Base-by-base conservation (phyloP, 2,888 invertebrate genomes). In the Coelopa pilipes region DNA sequence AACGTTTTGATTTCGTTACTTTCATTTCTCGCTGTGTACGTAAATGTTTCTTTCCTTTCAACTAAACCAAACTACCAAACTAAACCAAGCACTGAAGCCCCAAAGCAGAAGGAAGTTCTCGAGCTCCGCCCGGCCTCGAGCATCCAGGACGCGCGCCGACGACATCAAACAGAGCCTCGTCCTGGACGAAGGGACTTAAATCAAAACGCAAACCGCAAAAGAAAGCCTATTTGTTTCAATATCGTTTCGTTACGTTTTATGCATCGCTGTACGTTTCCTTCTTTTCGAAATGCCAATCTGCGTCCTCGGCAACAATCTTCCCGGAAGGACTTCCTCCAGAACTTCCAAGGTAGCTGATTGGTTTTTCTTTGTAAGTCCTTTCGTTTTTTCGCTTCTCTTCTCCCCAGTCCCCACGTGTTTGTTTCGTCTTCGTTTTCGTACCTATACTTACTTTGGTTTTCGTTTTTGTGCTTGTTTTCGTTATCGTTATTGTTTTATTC, bases 351-450 rank as follows among this genome's bases (percentile, higher is more conserved):
- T 81, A 78, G 81, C 81, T 77, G 83, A 81, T 81, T 85, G 84
- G 84, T 84, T 86, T 81, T 81, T 82, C 79, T 82, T 85, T 82
- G 86, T 86, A 85, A 85, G 85, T 86, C 80, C 82, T 79, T 62
- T 34, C 70, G 73, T 53, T 59, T n/a, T 17, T 72, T 73, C 45
- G 17, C 84, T 80, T 82, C 79, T 59, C 50, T 74, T 12, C 19
- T 5, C 57, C 19, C 10, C 13, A 3, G n/a, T 15, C 13, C n/a
- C 34, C 34, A 34, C 2, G 34, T 34, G 34, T 34, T 53, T 15
- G n/a, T 15, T 15, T 53, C 53, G n/a, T 15, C 53, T 53, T 53
- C 53, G 10, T 2, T 53, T 53, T n/a, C 49, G 9, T 11, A 49
- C 49, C 49, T 49, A 49, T 11, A 9, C 49, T 13, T 11, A 49